phyloP scores from a whole-genome alignment of 2,888 invertebrate species.

The Chelonus formosanus region DNA sequence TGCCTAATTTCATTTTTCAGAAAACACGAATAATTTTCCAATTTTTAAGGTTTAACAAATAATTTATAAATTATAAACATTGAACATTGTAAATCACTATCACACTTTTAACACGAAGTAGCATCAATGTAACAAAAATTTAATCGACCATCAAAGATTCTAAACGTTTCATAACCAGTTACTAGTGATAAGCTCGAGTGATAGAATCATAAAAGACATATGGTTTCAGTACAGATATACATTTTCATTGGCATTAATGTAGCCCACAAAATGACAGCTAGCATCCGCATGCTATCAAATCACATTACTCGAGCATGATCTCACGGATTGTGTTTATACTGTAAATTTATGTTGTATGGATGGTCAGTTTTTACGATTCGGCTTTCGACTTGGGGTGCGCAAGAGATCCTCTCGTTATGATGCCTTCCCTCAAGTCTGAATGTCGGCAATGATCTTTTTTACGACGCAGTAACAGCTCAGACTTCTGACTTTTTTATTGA shows the following conservation, averaged over 20 bases:
- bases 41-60: too few species aligned
- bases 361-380: constrained; percentile 56
- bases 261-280: neutral
- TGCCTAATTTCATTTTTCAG: too few species aligned
- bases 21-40: too few species aligned
- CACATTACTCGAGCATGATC: constrained; percentile 30
- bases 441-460: constrained; percentile 51
- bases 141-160: too few species aligned
- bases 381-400: constrained; percentile 9
- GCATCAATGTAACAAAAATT: too few species aligned
- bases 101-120: too few species aligned
- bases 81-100: too few species aligned
- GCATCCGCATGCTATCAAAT: constrained; percentile 26
- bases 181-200: constrained; percentile 60
- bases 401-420: constrained; percentile 19
- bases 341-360: constrained; percentile 52
- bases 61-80: too few species aligned
- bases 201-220: constrained; percentile 60
- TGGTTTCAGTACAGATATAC: constrained; percentile 19
- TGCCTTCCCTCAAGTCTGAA: neutral
- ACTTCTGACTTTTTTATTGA: constrained; percentile 53
- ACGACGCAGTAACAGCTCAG: constrained; percentile 53
- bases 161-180: neutral
- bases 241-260: constrained; percentile 18
- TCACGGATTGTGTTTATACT: constrained; percentile 33